Base-by-base conservation (phyloP, 2,888 invertebrate species). In the Caenorhabditis becei region DNA sequence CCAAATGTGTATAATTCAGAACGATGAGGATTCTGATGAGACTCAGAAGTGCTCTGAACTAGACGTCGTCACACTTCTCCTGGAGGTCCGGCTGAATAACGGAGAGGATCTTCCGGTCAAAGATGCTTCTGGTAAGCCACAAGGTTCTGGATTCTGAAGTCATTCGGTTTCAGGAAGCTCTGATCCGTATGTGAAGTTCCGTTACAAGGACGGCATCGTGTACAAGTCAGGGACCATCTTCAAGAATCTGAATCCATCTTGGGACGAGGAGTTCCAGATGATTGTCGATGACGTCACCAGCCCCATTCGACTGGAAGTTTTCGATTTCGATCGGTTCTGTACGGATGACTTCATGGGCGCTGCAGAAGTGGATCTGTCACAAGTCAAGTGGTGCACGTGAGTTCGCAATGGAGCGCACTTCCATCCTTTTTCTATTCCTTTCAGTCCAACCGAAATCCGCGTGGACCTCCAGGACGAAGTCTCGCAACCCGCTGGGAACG, bases 301-400 rank as follows among this genome's bases (percentile, higher is more conserved):
- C 89, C 94, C 95, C 1, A 94, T 97, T 56, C 94, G 94, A 87
- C 94, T 97, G 80, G 96, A 96, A 94, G 97, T 97, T 7, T 97
- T 95, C 92, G 98, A 98, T 93, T 97, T 97, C 92, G 98, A 99
- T 91, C 96, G 97, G 95, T 97, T 97, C 35, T 94, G 83, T 41
- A 79, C 92, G 92, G 98, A 98, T 92, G 98, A 99, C 93, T 97
- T 97, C 91, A 97, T 99, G 97, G 98, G 98, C 0, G 94, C 95
- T 65, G 95, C 96, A 8, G 94, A 94, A 83, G 92, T 99, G 86
- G 96, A 97, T 91, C 93, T 97, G 70, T 79, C 83, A 16, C 77
- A 84, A 49, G 77, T 89, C 18, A 83, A 82, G 37, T 83, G 90
- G 72, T 87, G 84, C 70, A 79, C 87, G 89, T 89, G 63, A 70